Evolutionary conservation across 2,888 invertebrate species (phyloP).

Genomic region (Epinotia ramella): DNA sequence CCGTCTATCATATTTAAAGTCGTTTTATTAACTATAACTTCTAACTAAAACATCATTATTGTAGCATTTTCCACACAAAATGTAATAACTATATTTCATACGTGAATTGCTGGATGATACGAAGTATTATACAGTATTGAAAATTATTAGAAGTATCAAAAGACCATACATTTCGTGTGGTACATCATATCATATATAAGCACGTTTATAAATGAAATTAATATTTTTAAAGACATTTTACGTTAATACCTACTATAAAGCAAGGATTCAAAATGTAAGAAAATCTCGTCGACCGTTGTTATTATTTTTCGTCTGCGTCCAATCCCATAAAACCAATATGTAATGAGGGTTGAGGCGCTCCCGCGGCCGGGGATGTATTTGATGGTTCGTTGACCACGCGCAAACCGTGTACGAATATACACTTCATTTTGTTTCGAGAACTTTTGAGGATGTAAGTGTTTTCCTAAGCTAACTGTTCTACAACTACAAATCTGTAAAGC

Average conservation of each 20-base stretch:
- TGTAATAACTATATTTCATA: neutral
- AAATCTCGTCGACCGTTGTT: slow-evolving; percentile 20
- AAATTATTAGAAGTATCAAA: neutral
- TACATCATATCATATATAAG: too few species aligned
- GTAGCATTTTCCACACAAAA: neutral
- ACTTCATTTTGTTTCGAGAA: slow-evolving; percentile 9
- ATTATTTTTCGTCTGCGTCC: slow-evolving; percentile 36
- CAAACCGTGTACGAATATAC: slow-evolving; percentile 22
- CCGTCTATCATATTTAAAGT: too few species aligned
- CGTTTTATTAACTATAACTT: neutral
- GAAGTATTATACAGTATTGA: neutral
- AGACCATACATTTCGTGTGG: too few species aligned
- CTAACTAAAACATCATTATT: neutral
- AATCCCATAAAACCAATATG: slow-evolving; percentile 37
- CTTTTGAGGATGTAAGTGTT: neutral
- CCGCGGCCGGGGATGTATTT: slow-evolving; percentile 11
- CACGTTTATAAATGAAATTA: too few species aligned
- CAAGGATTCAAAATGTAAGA: slow-evolving; percentile 16
- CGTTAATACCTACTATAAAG: neutral
- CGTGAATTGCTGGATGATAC: neutral
- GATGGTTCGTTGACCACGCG: slow-evolving; percentile 34
- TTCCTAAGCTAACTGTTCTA: neutral
- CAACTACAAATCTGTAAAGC: neutral
- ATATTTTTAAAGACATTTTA: too few species aligned
- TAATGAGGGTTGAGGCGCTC: slow-evolving; percentile 22